Evolutionary conservation across 2,888 invertebrate species (phyloP).

Genomic region (Listrodromus nycthemerus): DNA sequence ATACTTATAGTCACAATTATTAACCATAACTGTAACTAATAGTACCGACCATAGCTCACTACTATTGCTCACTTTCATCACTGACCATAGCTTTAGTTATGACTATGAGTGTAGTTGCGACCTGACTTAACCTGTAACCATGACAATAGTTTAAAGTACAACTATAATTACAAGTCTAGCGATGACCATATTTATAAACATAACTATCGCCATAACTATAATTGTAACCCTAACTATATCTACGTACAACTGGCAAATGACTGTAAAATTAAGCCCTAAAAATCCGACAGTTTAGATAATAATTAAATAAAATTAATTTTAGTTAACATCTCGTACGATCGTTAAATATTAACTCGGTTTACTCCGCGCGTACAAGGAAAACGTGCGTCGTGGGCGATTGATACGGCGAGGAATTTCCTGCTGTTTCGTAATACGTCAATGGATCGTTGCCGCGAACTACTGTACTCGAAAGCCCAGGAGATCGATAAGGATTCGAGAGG

Average conservation of each 20-base stretch:
- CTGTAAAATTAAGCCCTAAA: neutral
- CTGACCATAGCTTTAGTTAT: neutral
- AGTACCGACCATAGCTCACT: too few relatives aligned
- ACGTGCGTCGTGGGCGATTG: constrained; percentile 9
- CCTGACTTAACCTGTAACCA: too few relatives aligned
- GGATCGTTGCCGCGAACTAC: constrained; percentile 1
- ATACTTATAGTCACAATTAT: neutral
- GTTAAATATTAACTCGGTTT: neutral
- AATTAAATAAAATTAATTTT: neutral
- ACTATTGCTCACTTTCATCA: too few relatives aligned
- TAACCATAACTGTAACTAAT: too few relatives aligned
- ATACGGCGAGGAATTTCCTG: constrained; percentile 3
- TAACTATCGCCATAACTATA: neutral
- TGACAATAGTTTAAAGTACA: too few relatives aligned
- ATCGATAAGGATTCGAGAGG: constrained; percentile 27
- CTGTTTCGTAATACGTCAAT: constrained; percentile 4
- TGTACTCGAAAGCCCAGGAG: constrained; percentile 14
- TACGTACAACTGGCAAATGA: too few relatives aligned
- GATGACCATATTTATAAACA: neutral
- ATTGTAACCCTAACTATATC: neutral
- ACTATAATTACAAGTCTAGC: neutral
- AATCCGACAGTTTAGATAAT: too few relatives aligned
- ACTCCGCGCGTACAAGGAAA: neutral
- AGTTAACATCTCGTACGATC: neutral
- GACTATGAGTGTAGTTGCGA: neutral